Base-by-base conservation (phyloP, 2,113 vertebrate species). In the Chitala chitala region DNA sequence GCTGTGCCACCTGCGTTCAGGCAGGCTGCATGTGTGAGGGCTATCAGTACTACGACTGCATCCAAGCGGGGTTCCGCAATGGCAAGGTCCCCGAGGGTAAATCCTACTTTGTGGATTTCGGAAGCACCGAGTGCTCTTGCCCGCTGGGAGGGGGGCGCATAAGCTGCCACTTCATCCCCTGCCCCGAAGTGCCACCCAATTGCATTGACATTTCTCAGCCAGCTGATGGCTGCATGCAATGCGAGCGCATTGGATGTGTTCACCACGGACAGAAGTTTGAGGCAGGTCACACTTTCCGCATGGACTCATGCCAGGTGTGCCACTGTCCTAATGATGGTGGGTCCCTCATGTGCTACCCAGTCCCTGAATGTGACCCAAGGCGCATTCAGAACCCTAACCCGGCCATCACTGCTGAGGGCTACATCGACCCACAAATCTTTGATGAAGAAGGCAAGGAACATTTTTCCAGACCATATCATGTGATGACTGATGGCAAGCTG, bases 51-150 rank as follows among this genome's bases (percentile, higher is more conserved):
- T 98, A 98, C 0, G 96, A 98, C 82, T 98, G 96, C 1, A 70
- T 95, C 79, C 93, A 90, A 1, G 94, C 92, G 0, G 96, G 96
- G 65, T 98, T 96, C 8, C 72, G 89, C 84, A 91, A 92, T 0
- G 95, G 96, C 64, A 94, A 93, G 2, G 95, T 98, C 6, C 94
- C 94, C 0, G 95, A 96, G 17, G 94, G 94, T 0, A 91, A 94
- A 72, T 95, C 96, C 15, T 98, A 98, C 83, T 95, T 96, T 0
- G 96, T 98, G 66, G 96, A 98, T 83, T 98, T 96, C 0, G 96
- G 96, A 75, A 98, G 96, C 82, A 98, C 96, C 0, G 96, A 98
- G 82, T 98, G 96, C 79, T 92, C 90, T 0, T 98, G 96, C 77
- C 95, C 96, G 0, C 82, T 82, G 0, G 94, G 94, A 0, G 96